phyloP scores from a whole-genome alignment of 2,888 invertebrate genomes.

The Drosophila nr. fundita region DNA sequence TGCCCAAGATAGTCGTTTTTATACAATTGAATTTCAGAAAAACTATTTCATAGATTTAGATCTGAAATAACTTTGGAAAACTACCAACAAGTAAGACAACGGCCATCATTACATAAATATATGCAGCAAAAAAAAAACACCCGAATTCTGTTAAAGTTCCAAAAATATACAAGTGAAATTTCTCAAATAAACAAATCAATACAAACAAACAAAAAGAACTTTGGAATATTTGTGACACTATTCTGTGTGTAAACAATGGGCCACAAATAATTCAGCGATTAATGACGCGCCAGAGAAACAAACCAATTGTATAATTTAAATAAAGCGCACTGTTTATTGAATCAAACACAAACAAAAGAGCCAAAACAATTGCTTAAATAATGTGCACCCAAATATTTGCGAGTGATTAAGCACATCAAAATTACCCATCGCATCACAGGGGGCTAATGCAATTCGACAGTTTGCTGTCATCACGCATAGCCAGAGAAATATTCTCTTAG shows the following conservation, averaged over 20 bases:
- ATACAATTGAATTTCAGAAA: not conserved
- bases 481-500: constrained; percentile 7
- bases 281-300: constrained; percentile 17
- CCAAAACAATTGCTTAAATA: constrained; percentile 36
- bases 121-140: not conserved
- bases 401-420: constrained; percentile 48
- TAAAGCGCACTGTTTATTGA: constrained; percentile 44
- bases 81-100: not conserved
- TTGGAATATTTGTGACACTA: constrained; percentile 37
- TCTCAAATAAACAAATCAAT: constrained; percentile 29
- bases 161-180: not conserved
- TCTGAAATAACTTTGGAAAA: not conserved
- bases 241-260: constrained; percentile 41
- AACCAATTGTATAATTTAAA: constrained; percentile 44
- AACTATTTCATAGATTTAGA: not conserved
- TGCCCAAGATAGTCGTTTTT: not conserved
- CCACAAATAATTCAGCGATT: constrained; percentile 39
- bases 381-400: constrained; percentile 37
- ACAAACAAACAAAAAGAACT: constrained; percentile 12
- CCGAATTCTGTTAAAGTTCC: not conserved
- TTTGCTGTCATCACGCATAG: constrained; percentile 21
- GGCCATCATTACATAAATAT: not conserved
- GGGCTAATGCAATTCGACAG: constrained; percentile 15
- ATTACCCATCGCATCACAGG: constrained; percentile 16
- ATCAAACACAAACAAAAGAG: constrained; percentile 16